phyloP scores from a whole-genome alignment of 2,888 invertebrate genomes.

The Euspilapteryx auroguttella region DNA sequence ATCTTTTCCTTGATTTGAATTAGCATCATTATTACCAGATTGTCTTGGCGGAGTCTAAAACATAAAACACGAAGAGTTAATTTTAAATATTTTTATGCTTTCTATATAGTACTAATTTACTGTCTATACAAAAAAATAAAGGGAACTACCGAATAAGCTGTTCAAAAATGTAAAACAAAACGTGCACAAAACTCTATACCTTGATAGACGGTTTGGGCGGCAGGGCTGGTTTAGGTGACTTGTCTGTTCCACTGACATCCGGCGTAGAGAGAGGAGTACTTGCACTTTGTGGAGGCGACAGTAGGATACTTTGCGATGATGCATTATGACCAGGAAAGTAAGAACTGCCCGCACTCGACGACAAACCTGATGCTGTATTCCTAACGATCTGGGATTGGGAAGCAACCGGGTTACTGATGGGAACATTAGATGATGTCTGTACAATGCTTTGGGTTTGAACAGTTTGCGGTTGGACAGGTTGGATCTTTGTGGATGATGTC shows the following conservation, averaged over 20 bases:
- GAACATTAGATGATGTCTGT: not conserved
- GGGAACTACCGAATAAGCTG: slow-evolving; percentile 7
- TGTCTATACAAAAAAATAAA: slow-evolving; percentile 15
- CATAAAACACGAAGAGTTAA: slow-evolving; percentile 1
- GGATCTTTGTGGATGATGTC: slow-evolving; percentile 79
- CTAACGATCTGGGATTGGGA: slow-evolving; percentile 56
- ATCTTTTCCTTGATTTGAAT: slow-evolving; percentile 27
- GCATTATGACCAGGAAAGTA: slow-evolving; percentile 36
- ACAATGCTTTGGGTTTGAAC: slow-evolving; percentile 50
- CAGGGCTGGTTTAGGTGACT: slow-evolving; percentile 72
- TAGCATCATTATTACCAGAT: slow-evolving; percentile 38
- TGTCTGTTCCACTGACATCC: slow-evolving; percentile 52
- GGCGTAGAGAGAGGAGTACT: slow-evolving; percentile 63
- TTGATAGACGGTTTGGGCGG: slow-evolving; percentile 81
- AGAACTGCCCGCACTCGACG: slow-evolving; percentile 46
- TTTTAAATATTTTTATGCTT: not conserved
- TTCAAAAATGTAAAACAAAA: not conserved
- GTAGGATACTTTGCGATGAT: slow-evolving; percentile 40
- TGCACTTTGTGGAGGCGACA: slow-evolving; percentile 65
- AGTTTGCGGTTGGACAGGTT: slow-evolving; percentile 78
- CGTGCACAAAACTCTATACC: slow-evolving; percentile 17
- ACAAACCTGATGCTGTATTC: slow-evolving; percentile 50
- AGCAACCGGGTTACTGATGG: slow-evolving; percentile 14
- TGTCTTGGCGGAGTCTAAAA: slow-evolving; percentile 51
- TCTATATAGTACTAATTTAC: too few species aligned